Base-by-base conservation (phyloP, 2,113 vertebrate species). In the Rhynchomys soricoides region DNA sequence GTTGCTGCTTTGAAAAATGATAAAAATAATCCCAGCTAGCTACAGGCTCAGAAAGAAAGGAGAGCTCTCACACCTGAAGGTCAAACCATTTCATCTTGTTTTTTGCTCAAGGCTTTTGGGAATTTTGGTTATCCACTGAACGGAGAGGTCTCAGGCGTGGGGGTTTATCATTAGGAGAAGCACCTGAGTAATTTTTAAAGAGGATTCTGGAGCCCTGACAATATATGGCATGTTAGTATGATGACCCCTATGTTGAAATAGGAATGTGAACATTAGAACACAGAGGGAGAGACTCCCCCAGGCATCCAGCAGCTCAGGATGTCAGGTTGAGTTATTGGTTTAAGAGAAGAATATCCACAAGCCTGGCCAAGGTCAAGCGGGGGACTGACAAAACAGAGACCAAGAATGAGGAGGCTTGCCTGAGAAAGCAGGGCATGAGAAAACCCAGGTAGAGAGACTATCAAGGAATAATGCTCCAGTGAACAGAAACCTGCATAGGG, bases 1-100 rank as follows among this genome's bases (percentile, higher is more conserved):
- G 97, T 97, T 97, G 97, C 98, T 98, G 98, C 97, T 98, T 98
- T 98, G 97, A 98, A 98, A 98, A 98, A 98, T 98, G 97, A 88
- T 98, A 96, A 97, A 97, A 97, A 98, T 97, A 98, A 98, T 98
- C 97, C 97, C 96, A 98, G 97, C 96, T 89, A 19, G 66, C 22
- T 0, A 96, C 78, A 95, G 64, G 29, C 97, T 93, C 92, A 74
- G 86, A 95, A 95, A 79, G 52, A 97, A 97, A 97, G 96, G 93
- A 86, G 91, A 16, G 16, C 89, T 96, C 96, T 97, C 89, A 97
- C 59, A 97, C 93, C 91, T 97, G 83, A 97, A 98, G 97, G 97
- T 97, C 95, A 95, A 95, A 90, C n/a, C 81, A 75, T 88, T 98
- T 98, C 81, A 97, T 88, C 95, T 89, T 55, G 89, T 90, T 31